Percentiles rank a stretch among this genome's conserved stretches.
These are phyloP conservation scores for Dermatemys mawii DNA, from an alignment of 2,113 vertebrate species.

Conservation along the genomic window DNA sequence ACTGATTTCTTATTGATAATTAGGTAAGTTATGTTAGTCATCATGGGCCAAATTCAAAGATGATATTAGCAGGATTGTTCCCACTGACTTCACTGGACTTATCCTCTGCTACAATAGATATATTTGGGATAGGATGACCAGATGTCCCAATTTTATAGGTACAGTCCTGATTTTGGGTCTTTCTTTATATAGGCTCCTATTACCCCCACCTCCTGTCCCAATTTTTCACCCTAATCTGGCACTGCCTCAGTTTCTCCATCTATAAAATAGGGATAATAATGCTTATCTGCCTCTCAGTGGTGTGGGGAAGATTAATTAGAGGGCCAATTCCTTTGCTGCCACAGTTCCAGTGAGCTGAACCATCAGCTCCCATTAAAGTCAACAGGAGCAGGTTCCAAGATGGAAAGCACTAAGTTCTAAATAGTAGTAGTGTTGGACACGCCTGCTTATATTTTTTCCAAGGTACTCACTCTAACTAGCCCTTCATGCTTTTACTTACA, in stretches of 20 bases:
- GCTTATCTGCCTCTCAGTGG: fast-evolving
- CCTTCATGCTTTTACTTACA: not conserved
- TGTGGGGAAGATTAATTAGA: not conserved
- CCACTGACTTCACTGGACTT: not conserved
- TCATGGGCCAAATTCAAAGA: not conserved
- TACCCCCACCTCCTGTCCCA: not conserved
- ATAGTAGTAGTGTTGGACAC: not conserved
- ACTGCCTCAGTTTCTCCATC: too few relatives aligned
- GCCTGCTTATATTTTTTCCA: not conserved
- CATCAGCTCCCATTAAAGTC: not conserved
- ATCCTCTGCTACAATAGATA: not conserved
- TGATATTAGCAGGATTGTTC: not conserved
- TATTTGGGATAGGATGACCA: too few relatives aligned
- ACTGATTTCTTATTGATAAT: not conserved
- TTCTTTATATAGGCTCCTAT: too few relatives aligned
- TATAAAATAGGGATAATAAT: not conserved
- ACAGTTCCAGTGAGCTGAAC: not conserved
- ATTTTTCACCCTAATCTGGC: too few relatives aligned
- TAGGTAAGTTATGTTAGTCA: not conserved
- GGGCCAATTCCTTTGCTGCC: not conserved
- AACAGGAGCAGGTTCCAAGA: not conserved
- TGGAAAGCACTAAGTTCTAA: not conserved
- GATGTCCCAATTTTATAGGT: too few relatives aligned
- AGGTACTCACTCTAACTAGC: not conserved
- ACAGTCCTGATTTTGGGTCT: too few relatives aligned